Conservation (phyloP, 2,888 invertebrate genomes). For the Resseliella maxima region DNA sequence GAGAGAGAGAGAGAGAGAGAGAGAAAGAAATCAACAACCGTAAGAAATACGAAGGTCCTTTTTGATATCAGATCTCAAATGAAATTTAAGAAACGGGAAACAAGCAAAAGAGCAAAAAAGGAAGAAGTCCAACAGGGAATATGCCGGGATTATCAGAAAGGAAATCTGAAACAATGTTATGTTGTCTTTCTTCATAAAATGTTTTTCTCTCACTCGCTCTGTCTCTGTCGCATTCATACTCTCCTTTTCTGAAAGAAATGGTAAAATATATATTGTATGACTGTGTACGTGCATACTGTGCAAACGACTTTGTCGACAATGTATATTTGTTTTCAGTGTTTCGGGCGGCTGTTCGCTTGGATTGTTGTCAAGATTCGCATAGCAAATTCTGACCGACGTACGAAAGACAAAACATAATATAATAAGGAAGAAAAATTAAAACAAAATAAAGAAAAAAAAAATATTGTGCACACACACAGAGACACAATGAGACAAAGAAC, state of each 20-base stretch:
- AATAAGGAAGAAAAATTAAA: conserved; percentile 11
- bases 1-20: neutral
- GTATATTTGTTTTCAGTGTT: neutral
- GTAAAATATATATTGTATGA: neutral
- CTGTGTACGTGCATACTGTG: conserved; percentile 29
- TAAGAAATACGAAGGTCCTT: neutral
- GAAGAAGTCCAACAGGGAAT: conserved; percentile 20
- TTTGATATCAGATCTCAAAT: conserved; percentile 13
- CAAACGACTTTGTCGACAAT: neutral
- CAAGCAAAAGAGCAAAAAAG: neutral
- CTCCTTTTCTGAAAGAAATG: neutral
- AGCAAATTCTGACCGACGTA: neutral
- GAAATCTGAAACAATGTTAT: conserved; percentile 40
- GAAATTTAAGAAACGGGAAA: conserved; percentile 34
- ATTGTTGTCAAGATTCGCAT: neutral
- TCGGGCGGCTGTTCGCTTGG: neutral
- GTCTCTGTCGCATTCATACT: no score
- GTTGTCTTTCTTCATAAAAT: conserved; percentile 41
- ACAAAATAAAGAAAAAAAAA: no score
- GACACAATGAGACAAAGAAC: neutral
- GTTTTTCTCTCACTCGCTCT: no score
- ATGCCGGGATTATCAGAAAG: conserved; percentile 27
- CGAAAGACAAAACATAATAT: conserved; percentile 22
- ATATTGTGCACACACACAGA: no score
- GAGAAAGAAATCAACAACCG: neutral